Evolutionary conservation across 2,113 vertebrate species (phyloP), one percentile per base, ranked within the genome.

Genomic region (Pungitius pungitius): DNA sequence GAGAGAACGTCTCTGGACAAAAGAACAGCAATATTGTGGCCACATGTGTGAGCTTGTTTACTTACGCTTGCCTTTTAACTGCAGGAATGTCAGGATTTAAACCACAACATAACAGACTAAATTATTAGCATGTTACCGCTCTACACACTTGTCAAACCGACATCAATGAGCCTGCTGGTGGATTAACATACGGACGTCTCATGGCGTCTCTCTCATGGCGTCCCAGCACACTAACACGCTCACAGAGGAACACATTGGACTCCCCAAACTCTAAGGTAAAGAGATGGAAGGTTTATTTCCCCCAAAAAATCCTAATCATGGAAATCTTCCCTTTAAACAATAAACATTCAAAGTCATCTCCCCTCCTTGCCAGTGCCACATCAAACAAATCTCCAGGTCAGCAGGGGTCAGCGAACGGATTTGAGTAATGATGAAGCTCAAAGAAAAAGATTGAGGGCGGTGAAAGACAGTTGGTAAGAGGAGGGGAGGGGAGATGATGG

Each of bases 41-140:
- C 91, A 92, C 88, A 90, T 91, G 91, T 90, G 87, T 85, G 71
- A 88, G 88, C 78, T 82, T 91, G 89, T 93, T 91, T 88, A 88
- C 90, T 88, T 88, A 67, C 35, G 12, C 83, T 81, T 78, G 83
- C 75, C 87, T 87, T 91, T 85, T 90, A 86, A 90, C 85, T 85
- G 72, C 76, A 90, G 87, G 86, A 90, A 92, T 93, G 82, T 91
- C 73, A 69, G 80, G 81, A 90, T 86, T 89, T 71, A 84, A 87
- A 91, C 90, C 88, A 81, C 84, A 85, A 79, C 83, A 79, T 80
- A 85, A 84, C 73, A 73, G 73, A 84, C 80, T 79, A 88, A 91
- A 91, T 89, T 85, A 91, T 90, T 90, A 87, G 80, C 89, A 90
- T 85, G 80, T 89, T 88, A 85, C 65, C 49, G 17, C 72, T 69